Base-by-base conservation (phyloP, 2,888 invertebrate species). In the Andrena praecox region DNA sequence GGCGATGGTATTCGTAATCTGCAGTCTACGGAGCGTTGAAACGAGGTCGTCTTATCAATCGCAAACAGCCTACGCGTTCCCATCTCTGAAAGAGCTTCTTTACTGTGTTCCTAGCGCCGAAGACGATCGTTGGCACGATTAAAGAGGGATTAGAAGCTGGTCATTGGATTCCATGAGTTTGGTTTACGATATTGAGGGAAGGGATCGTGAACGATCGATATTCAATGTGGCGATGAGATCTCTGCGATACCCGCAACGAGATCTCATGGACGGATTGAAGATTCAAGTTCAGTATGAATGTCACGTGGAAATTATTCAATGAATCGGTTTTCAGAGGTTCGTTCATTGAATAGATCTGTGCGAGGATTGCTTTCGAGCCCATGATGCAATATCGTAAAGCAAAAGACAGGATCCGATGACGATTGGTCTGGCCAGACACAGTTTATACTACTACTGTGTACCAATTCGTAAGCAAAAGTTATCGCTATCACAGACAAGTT, bases 241-340 rank as follows among this genome's bases (percentile, higher is more conserved):
- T 67, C 87, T 90, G 89, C 90, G 90, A 68, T 35, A 54, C 83
- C 85, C 90, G 90, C 89, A 90, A 76, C 90, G 63, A 87, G 73
- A 79, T 6, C 52, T 79, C 29, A 2, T n/a, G 24, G 24, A 42
- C 66, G n/a, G 35, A 63, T 29, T 35, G 29, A 73, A 77, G 24
- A 67, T 62, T 8, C 12, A 2, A 42, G 12, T 10, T 67, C 8
- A 0, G 0, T 6, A 2, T 7, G 20, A n/a, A 6, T 7, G 29
- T 12, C 31, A 0, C 16, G 2, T 42, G 52, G 42, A 56, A 59
- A n/a, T 3, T 48, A 33, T 16, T 8, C 27, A 27, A 54, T 56
- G 52, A 73, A 74, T 56, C 4, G 1, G 20, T 3, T 7, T 7
- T 27, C 35, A 12, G 20, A 5, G 1, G 10, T 20, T 6, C 4